These are phyloP conservation scores for Trichogramma pretiosum DNA, from an alignment of 1,140 invertebrate species.

Conservation along the genomic window DNA sequence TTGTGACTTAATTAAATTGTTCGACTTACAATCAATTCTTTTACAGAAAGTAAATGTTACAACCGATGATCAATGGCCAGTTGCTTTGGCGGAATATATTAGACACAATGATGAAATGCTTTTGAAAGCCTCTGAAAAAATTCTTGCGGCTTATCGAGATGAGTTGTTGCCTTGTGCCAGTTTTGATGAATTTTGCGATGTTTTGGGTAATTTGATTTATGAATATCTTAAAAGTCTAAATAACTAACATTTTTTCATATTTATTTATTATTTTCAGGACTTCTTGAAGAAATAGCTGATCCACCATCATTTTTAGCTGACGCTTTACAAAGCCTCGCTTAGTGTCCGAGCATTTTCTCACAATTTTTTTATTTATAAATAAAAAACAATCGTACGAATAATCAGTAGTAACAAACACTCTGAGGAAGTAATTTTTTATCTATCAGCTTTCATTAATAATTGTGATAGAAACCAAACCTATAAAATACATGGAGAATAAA, in stretches of 20 bases:
- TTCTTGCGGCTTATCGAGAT: conserved; percentile 74
- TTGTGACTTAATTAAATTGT: no score
- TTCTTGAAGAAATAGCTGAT: conserved; percentile 53
- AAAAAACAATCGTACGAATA: conserved; percentile 12
- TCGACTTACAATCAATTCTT: not conserved
- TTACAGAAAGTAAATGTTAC: conserved; percentile 64
- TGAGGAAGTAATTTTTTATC: no score
- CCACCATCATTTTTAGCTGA: conserved; percentile 53
- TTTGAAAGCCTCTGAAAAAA: conserved; percentile 76
- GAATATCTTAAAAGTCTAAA: no score
- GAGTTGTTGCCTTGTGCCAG: conserved; percentile 84
- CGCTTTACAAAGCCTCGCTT: conserved; percentile 39
- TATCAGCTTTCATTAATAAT: conserved; percentile 9
- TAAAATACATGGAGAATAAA: no score
- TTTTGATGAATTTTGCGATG: conserved; percentile 86
- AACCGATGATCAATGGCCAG: conserved; percentile 76
- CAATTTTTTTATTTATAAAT: conserved; percentile 11
- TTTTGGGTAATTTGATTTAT: conserved; percentile 65
- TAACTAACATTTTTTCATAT: not conserved
- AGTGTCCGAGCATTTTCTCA: conserved; percentile 7
- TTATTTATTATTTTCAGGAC: conserved; percentile 44
- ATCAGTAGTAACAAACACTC: no score
- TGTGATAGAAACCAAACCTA: conserved; percentile 18
- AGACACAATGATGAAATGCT: conserved; percentile 86
- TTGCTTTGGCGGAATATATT: conserved; percentile 83